Evolutionary conservation across 2,113 vertebrate genomes (phyloP), one percentile per base, ranked within the genome.

Genomic region (Hippolais icterina): DNA sequence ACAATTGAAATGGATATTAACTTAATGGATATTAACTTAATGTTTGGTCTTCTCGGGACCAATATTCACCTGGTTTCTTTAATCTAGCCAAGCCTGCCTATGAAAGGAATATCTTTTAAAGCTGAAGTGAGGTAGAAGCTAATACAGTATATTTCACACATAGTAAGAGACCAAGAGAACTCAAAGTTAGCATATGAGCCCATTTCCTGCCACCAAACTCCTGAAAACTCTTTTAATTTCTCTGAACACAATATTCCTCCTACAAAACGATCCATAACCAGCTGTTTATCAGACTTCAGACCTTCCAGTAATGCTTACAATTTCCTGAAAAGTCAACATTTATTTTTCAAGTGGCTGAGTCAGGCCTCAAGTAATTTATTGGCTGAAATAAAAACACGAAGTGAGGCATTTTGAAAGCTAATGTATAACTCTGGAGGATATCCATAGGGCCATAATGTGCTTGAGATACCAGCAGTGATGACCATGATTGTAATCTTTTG

Each of bases 291-390:
- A 87, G 71, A 57, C 42, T 93, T 88, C 59, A 86, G 83, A 31
- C 79, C 68, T 94, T 90, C 61, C 49, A 78, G 52, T 52, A 92
- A 81, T 49, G 80, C 76, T 90, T 63, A 89, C 47, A 39, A 52
- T 81, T 93, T 94, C 91, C 91, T 92, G 68, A 94, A 92, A 94
- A 94, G 86, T 81, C 83, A 90, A 83, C 76, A 64, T 83, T 78
- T 78, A 77, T 87, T 89, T 89, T 95, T 83, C 72, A 87, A 46
- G 64, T 49, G 89, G 42, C 68, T 89, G 91, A 94, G 68, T 93
- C 86, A 90, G 60, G 63, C 83, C 72, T 77, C 42, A 59, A 71
- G 52, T 84, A 83, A 93, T 94, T 93, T 89, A 84, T 57, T 78
- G 93, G 35, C 80, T 92, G 86, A 89, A 89, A 90, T 52, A 19